Evolutionary conservation across 2,797 vertebrate species (phyloP).

Genomic region (Acipenser oxyrinchus): DNA sequence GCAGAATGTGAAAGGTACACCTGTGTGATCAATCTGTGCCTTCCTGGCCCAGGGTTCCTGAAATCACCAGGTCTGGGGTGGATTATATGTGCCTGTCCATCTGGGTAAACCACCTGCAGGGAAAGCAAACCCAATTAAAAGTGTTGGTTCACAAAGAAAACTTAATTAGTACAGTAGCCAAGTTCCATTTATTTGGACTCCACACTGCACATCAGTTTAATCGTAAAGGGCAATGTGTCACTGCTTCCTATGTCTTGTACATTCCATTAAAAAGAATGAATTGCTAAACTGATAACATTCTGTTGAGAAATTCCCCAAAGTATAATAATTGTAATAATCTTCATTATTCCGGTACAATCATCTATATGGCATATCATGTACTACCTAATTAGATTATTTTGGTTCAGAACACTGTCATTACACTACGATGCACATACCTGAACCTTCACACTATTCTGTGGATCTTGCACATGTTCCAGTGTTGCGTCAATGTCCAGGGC

Average conservation of each 20-base stretch:
- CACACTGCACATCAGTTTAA: too few relatives aligned
- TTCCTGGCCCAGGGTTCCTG: slow-evolving; percentile 77
- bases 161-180: too few relatives aligned
- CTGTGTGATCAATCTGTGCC: slow-evolving; percentile 89
- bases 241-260: too few relatives aligned
- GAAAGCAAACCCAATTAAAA: not conserved
- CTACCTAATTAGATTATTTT: not conserved
- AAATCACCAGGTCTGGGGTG: slow-evolving; percentile 92
- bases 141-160: not conserved
- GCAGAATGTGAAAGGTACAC: slow-evolving; percentile 91
- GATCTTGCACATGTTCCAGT: slow-evolving; percentile 82
- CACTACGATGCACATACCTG: slow-evolving; percentile 58
- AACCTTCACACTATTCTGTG: slow-evolving; percentile 82
- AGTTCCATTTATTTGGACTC: too few relatives aligned
- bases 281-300: too few relatives aligned
- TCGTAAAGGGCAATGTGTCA: too few relatives aligned
- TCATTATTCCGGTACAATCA: too few relatives aligned
- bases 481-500: slow-evolving; percentile 88
- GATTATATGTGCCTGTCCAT: slow-evolving; percentile 89
- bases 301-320: too few relatives aligned
- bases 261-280: too few relatives aligned
- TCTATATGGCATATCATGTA: too few relatives aligned
- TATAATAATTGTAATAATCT: too few relatives aligned
- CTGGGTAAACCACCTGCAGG: slow-evolving; percentile 82
- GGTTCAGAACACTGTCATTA: not conserved